These are phyloP conservation scores for Engraulis encrasicolus DNA, from an alignment of 2,113 vertebrate species.

Conservation along the genomic window DNA sequence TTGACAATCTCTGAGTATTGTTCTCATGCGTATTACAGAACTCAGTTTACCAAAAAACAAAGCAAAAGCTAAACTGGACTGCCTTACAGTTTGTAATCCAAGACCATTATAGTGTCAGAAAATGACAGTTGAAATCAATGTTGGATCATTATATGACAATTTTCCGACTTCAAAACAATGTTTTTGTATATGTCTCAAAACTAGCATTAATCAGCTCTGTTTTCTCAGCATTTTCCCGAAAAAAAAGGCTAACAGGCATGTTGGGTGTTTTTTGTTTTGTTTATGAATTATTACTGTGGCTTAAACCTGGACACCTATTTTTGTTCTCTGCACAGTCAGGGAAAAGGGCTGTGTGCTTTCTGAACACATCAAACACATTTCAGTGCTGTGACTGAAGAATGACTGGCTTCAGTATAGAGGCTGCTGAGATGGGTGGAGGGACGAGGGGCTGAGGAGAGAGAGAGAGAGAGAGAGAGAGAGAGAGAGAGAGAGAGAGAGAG, in stretches of 20 bases:
- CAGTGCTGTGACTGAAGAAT: neutral
- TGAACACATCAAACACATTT: neutral
- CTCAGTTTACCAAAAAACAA: neutral
- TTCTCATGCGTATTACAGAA: neutral
- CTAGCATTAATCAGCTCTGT: neutral
- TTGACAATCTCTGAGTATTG: too few species aligned
- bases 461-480: neutral
- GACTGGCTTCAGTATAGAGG: neutral
- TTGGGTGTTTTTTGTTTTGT: neutral
- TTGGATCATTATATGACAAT: neutral
- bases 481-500: neutral
- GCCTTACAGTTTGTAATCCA: neutral
- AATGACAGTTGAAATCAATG: neutral
- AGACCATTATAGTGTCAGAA: neutral
- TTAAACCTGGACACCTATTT: neutral
- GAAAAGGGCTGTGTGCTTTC: neutral
- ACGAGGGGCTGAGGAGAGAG: neutral
- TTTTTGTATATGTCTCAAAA: neutral
- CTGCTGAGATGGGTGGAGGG: neutral
- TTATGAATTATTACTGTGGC: conserved; percentile 14
- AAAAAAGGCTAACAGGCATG: neutral
- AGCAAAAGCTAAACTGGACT: neutral
- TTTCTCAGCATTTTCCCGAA: neutral
- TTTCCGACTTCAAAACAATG: neutral
- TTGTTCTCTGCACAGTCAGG: conserved; percentile 1